Evolutionary conservation across 2,797 vertebrate genomes (phyloP), one percentile per base, ranked within the genome.

Genomic region (Hemibagrus guttatus): DNA sequence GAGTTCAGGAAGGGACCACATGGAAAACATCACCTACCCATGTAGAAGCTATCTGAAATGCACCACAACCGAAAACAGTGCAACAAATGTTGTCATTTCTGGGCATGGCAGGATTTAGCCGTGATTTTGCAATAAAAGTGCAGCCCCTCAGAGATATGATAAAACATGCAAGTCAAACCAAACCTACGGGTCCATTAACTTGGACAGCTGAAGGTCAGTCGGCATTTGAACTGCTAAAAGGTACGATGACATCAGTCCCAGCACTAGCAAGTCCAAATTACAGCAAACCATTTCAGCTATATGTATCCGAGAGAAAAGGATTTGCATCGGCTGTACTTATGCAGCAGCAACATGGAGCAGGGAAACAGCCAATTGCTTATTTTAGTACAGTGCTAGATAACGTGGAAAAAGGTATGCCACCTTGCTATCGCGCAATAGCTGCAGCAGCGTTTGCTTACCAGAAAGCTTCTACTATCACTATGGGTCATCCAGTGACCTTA

Each of bases 121-220:
- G 31, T 69, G 66, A 69, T 0, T 68, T 68, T 35, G 31, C 66
- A 0, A 1, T 68, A 3, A 35, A 17, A 1, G 5, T 6, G 0
- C 66, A 68, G 2, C 14, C 66, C 0, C 28, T 68, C 2, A 8
- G 66, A 8, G 31, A 68, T 0, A 68, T 68, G 31, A 19, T 35
- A 17, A 68, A 35, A 8, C 0, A n/a, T n/a, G 64, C 28, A 7
- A 14, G 4, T 0, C 64, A 68, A 19, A 0, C 26, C 1, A 68
- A 68, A 0, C 2, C 31, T 19, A 19, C 1, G 0, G 13, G 28
- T 0, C 3, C 0, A 0, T 17, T 68, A 1, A 16, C 0, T 0
- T 68, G 64, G 66, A 68, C 66, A 6, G 1, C 1, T 1, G 66
- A 68, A 0, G 66, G 4, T 7, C 0, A 17, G 2, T 4, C 14